phyloP scores from a whole-genome alignment of 2,113 vertebrate species.

The Rhea americana region DNA sequence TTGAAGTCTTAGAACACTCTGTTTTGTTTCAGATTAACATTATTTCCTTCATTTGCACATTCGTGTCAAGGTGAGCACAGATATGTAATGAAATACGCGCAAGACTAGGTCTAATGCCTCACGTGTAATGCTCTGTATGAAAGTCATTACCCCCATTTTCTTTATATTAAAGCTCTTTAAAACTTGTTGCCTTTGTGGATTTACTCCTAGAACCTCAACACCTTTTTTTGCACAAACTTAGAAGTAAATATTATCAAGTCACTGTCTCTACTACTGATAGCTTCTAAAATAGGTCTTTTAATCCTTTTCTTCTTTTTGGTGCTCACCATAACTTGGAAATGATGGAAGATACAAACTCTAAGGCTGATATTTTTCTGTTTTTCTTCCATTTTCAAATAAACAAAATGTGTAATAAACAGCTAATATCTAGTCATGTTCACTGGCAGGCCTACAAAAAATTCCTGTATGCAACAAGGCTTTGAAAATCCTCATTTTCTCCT shows the following conservation, averaged over 20 bases:
- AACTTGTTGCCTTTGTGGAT: background rate
- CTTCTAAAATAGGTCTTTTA: background rate
- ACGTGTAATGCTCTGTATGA: background rate
- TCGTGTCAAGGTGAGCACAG: background rate
- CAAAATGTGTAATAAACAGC: background rate
- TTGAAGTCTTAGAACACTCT: background rate
- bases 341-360: background rate
- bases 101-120: background rate
- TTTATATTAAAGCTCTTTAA: background rate
- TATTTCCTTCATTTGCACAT: background rate
- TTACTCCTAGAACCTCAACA: background rate
- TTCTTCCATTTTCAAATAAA: background rate
- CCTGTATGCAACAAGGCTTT: background rate
- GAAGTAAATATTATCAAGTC: background rate
- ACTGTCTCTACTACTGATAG: background rate
- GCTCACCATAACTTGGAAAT: background rate
- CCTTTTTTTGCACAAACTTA: background rate
- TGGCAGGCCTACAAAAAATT: background rate
- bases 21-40: background rate
- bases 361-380: background rate
- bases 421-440: background rate
- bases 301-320: background rate
- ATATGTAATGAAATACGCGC: background rate
- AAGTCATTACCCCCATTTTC: background rate
- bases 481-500: background rate